A percentile compares a stretch with the other conserved stretches of the same genome.
Evolutionary conservation across 2,797 vertebrate genomes (phyloP).

Genomic region (Onychomys torridus): DNA sequence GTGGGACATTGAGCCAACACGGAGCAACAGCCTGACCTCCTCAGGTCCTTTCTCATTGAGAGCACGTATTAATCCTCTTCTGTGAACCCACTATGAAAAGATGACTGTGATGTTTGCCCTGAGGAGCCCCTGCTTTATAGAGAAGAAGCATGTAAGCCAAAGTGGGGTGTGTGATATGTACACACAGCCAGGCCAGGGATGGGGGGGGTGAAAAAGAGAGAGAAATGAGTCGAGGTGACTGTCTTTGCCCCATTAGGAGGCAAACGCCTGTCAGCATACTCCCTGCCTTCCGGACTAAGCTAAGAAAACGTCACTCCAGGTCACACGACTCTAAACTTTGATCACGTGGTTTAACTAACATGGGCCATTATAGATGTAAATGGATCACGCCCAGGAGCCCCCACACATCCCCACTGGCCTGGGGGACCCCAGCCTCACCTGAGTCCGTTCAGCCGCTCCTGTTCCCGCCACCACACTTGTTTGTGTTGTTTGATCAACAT

Average conservation of each 20-base stretch:
- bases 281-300: conserved; percentile 39
- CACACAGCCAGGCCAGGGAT: not conserved
- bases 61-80: not conserved
- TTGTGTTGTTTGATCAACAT: conserved; percentile 92
- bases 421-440: conserved; percentile 86
- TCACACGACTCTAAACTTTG: conserved; percentile 39
- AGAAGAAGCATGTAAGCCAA: not conserved
- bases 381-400: not conserved
- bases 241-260: not conserved
- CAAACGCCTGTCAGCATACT: not conserved
- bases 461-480: conserved; percentile 94
- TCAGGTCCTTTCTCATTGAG: not conserved
- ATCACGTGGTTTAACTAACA: conserved; percentile 34
- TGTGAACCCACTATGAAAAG: not conserved
- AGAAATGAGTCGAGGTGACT: not conserved
- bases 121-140: not conserved
- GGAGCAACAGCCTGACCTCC: not conserved
- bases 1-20: not conserved
- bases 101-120: not conserved
- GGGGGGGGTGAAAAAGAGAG: not conserved
- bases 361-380: not conserved
- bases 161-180: not conserved
- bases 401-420: not conserved
- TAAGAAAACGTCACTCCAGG: conserved; percentile 55
- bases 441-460: conserved; percentile 88